Base-by-base conservation (phyloP, 1,140 invertebrate genomes). In the Rhagoletis pomonella region DNA sequence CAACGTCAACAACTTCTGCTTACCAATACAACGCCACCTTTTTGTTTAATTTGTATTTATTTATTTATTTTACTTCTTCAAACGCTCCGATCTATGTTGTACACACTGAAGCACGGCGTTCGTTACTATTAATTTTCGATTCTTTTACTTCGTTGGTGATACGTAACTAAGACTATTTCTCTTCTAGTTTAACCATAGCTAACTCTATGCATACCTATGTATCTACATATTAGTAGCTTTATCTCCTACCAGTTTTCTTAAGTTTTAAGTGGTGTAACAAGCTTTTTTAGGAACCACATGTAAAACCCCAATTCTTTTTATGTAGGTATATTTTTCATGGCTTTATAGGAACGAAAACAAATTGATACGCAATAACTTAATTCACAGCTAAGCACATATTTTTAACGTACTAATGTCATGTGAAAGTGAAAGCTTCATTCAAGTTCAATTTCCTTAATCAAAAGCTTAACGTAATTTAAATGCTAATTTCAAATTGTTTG, bases 391-490 rank as follows among this genome's bases (percentile, higher is more conserved):
- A 55, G n/a, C n/a, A n/a, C 50, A 55, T 4, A 9, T 9, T 55
- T 55, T 55, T n/a, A n/a, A n/a, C n/a, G 50, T 55, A 55, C 4
- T 55, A 55, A 55, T 55, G 0, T 55, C 50, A 55, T 55, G 4
- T n/a, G n/a, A n/a, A 62, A 62, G 60, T 62, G 60, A 62, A 62
- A 62, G 60, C 60, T 55, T 55, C n/a, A n/a, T n/a, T n/a, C n/a
- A n/a, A n/a, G n/a, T n/a, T n/a, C n/a, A 55, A 9, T 55, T 55
- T 55, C 0, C 50, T 55, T 9, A 4, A 55, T 55, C 12, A 29
- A 67, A 67, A 67, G 64, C 64, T 67, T 9, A 1, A n/a, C 19
- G 60, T 1, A n/a, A 19, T 0, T 4, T 3, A 64, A n/a, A 2
- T 64, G n/a, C 60, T n/a, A n/a, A 19, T 4, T 64, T 19, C 29